A percentile compares a stretch with the other conserved stretches of the same genome.
phyloP scores from a whole-genome alignment of 2,113 vertebrate genomes.

The Epinephelus lanceolatus region DNA sequence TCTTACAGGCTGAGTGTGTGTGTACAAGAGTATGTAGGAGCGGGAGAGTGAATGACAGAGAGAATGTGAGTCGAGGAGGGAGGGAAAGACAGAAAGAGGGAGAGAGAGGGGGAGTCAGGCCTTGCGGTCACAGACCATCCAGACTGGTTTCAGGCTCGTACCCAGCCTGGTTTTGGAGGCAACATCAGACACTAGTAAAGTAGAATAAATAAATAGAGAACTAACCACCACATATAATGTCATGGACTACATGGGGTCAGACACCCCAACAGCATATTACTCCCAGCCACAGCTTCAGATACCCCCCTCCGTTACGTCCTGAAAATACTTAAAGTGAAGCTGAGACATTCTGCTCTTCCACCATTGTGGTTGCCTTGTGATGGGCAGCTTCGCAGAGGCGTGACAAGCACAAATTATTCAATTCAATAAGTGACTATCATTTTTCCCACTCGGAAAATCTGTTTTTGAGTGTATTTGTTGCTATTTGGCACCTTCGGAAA shows the following conservation, averaged over 20 bases:
- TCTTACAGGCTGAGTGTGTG: constrained; percentile 16
- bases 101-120: constrained; percentile 14
- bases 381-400: constrained; percentile 48
- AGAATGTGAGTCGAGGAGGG: constrained; percentile 38
- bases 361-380: constrained; percentile 59
- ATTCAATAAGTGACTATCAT: constrained; percentile 56
- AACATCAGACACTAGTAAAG: constrained; percentile 61
- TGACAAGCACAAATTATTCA: constrained; percentile 72
- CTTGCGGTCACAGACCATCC: constrained; percentile 58
- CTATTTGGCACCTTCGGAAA: constrained; percentile 69
- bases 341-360: constrained; percentile 43
- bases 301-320: constrained; percentile 27
- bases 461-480: constrained; percentile 67
- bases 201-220: constrained; percentile 70
- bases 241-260: constrained; percentile 56
- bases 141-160: constrained; percentile 57
- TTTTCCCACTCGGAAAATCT: constrained; percentile 47
- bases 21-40: constrained; percentile 13
- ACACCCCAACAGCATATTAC: constrained; percentile 37
- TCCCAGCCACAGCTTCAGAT: constrained; percentile 30
- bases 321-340: constrained; percentile 58
- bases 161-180: constrained; percentile 69
- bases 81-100: constrained; percentile 23
- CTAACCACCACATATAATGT: constrained; percentile 53
- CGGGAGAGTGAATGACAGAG: constrained; percentile 44